Evolutionary conservation across 2,113 vertebrate genomes (phyloP).

Genomic region (Corapipo altera): DNA sequence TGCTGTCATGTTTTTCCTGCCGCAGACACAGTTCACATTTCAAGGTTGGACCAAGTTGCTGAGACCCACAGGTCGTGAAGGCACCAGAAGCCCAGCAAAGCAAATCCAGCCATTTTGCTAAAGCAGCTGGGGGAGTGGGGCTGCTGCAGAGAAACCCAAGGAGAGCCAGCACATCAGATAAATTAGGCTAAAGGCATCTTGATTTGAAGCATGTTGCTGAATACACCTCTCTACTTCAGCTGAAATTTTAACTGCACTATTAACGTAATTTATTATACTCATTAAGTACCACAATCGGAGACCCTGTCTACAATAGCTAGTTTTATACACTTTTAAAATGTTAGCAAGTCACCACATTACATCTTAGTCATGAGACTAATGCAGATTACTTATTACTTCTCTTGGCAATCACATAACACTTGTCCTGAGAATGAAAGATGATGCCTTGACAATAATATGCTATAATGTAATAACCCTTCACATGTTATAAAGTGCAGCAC

Average conservation of each 20-base stretch:
- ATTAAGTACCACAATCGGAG: constrained; percentile 30
- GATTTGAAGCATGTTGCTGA: constrained; percentile 52
- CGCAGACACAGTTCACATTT: not conserved
- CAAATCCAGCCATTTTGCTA: not conserved
- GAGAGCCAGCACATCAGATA: not conserved
- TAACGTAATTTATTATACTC: constrained; percentile 56
- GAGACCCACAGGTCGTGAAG: not conserved
- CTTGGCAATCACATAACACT: constrained; percentile 59
- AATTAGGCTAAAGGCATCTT: constrained; percentile 35
- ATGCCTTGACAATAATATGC: constrained; percentile 60
- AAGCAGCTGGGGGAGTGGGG: not conserved
- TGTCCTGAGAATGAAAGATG: constrained; percentile 60
- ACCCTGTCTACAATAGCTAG: constrained; percentile 30
- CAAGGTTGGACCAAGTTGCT: not conserved
- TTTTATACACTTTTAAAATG: constrained; percentile 45
- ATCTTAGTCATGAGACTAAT: constrained; percentile 59
- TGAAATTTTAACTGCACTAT: constrained; percentile 30
- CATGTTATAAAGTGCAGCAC: constrained; percentile 38
- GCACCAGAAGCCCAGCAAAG: not conserved
- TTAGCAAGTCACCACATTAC: constrained; percentile 57
- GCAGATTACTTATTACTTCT: constrained; percentile 62
- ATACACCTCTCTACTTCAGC: constrained; percentile 25
- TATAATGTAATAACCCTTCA: constrained; percentile 64
- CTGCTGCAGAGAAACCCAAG: not conserved
- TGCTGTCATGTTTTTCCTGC: not conserved